These are phyloP conservation scores for Bos taurus DNA, from an alignment of 2,113 vertebrate genomes.

Conservation along the genomic window DNA sequence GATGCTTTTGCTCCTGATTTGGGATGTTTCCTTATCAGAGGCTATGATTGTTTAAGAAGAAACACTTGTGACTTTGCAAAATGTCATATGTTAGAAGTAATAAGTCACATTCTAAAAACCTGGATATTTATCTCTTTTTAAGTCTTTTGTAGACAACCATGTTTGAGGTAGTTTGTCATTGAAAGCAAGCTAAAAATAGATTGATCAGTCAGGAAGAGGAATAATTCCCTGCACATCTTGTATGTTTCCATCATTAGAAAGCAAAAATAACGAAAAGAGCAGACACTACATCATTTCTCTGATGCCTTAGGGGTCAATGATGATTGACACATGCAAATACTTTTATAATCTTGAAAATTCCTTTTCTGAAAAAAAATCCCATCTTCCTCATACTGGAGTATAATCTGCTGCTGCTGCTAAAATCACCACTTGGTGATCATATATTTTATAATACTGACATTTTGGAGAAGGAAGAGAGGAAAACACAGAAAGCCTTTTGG, in stretches of 20 bases:
- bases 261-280: not conserved
- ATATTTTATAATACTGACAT: not conserved
- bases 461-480: not conserved
- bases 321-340: not conserved
- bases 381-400: not conserved
- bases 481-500: not conserved
- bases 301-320: not conserved
- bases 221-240: not conserved
- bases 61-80: not conserved
- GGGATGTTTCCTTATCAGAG: not conserved
- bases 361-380: not conserved
- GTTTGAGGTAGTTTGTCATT: not conserved
- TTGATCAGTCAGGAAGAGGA: not conserved
- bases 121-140: conserved; percentile 1
- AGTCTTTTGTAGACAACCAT: not conserved
- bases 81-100: not conserved
- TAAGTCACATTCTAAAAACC: not conserved
- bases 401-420: too few species aligned
- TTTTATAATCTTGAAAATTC: not conserved
- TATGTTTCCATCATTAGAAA: not conserved
- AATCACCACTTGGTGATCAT: not conserved
- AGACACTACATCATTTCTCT: not conserved
- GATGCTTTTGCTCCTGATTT: not conserved
- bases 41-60: not conserved
- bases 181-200: not conserved